phyloP scores from a whole-genome alignment of 2,797 vertebrate species.

The Fundulus diaphanus region DNA sequence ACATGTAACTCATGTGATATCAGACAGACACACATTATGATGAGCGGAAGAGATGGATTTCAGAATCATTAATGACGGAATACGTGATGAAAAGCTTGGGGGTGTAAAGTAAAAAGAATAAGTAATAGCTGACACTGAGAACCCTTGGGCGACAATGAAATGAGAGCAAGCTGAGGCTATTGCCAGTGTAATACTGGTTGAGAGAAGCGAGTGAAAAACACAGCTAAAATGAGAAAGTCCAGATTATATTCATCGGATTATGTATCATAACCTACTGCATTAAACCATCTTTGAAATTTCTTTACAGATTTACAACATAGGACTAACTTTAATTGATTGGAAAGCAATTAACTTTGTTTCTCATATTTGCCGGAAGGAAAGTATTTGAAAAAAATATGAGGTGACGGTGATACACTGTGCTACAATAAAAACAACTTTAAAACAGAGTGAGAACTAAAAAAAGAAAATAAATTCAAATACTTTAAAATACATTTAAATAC shows the following conservation, averaged over 20 bases:
- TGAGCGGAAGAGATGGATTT: conserved; percentile 30
- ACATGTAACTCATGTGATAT: conserved; percentile 5
- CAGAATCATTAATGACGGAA: conserved; percentile 63
- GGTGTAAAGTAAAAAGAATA: conserved; percentile 55
- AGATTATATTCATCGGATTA: conserved; percentile 6
- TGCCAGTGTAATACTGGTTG: conserved; percentile 31
- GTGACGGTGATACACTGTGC: too few species aligned
- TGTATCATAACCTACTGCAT: not conserved
- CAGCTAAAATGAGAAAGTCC: conserved; percentile 41
- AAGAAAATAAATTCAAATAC: too few species aligned
- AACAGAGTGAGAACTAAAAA: too few species aligned
- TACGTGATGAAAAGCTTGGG: conserved; percentile 59
- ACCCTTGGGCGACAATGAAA: conserved; percentile 55
- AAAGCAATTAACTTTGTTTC: not conserved
- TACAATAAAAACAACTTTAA: too few species aligned
- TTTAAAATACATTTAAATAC: too few species aligned
- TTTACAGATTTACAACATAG: not conserved
- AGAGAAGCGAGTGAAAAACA: conserved; percentile 14
- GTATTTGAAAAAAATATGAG: not conserved
- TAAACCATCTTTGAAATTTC: not conserved
- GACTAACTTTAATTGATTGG: not conserved
- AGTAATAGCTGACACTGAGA: conserved; percentile 57
- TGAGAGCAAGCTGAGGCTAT: conserved; percentile 57
- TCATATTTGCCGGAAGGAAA: not conserved
- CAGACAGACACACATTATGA: conserved; percentile 16